Evolutionary conservation across 2,888 invertebrate genomes (phyloP), one percentile per base, ranked within the genome.

Genomic region (Vannuccia rotundouncinata): DNA sequence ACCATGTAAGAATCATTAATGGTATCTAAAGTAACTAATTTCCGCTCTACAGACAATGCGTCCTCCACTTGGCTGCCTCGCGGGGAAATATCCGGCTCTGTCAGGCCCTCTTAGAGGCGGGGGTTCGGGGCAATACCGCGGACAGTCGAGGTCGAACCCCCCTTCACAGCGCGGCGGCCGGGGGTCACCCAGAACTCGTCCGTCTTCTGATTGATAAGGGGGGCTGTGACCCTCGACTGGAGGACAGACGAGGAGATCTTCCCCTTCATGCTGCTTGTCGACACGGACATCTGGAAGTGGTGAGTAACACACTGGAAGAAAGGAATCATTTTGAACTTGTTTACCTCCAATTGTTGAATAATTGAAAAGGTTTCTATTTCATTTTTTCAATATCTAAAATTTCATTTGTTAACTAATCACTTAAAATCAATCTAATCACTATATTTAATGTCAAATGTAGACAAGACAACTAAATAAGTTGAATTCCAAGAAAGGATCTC

Each of bases 21-120:
- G n/a, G n/a, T n/a, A n/a, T n/a, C n/a, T n/a, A n/a, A n/a, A n/a
- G n/a, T n/a, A n/a, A n/a, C n/a, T n/a, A n/a, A n/a, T n/a, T n/a
- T n/a, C n/a, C n/a, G n/a, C n/a, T n/a, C n/a, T 66, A 22, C 66
- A 66, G 66, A 66, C 66, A 66, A 66, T 66, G 10, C 66, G 66
- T 2, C 10, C 66, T 66, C 66, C 66, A 66, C 22, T 27, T 66
- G 66, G 66, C 10, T 2, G 66, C 66, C 66, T 66, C 66, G 5
- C 66, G 66, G 10, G 66, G 66, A 2, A 66, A 66, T 27, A 66
- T 66, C 66, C 66, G 66, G 2, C 66, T 66, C 22, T 66, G 66
- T 22, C 66, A 66, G 66, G 66, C 66, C 22, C 66, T 66, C 10
- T 22, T 66, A 2, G 66, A 66, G 5, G 5, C 66, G 22, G 66